Evolutionary conservation across 2,888 invertebrate species (phyloP).

Genomic region (Malthinus flaveolus): DNA sequence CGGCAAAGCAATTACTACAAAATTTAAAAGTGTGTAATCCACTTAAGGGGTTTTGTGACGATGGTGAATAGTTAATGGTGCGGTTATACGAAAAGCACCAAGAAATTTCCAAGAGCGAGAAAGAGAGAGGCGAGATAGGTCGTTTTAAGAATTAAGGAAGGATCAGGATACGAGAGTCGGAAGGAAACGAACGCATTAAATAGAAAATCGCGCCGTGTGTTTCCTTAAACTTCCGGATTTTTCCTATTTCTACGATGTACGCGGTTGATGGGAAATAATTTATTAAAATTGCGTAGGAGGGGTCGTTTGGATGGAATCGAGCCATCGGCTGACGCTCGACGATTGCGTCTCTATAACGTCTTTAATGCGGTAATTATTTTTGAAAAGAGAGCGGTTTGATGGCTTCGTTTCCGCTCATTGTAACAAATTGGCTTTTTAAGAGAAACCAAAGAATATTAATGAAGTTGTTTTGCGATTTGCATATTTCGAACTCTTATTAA

Average conservation of each 20-base stretch:
- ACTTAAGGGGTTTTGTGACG: constrained; percentile 46
- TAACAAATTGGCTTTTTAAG: constrained; percentile 41
- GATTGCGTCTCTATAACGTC: constrained; percentile 23
- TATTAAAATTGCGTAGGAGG: no score
- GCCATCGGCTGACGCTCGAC: not conserved
- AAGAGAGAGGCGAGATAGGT: not conserved
- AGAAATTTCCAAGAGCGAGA: constrained; percentile 11
- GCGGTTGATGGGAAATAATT: no score
- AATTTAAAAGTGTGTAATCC: constrained; percentile 47
- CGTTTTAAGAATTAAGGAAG: constrained; percentile 11
- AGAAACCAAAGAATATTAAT: constrained; percentile 51
- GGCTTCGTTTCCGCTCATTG: constrained; percentile 26
- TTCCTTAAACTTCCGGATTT: constrained; percentile 18
- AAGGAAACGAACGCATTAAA: constrained; percentile 18
- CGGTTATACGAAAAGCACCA: constrained; percentile 10
- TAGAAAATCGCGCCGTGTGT: constrained; percentile 15
- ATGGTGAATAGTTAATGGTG: constrained; percentile 44
- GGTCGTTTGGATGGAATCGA: no score
- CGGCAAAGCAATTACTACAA: constrained; percentile 48
- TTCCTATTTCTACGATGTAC: no score
- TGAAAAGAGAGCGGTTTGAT: constrained; percentile 21
- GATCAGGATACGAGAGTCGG: constrained; percentile 20
- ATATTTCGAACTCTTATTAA: constrained; percentile 45
- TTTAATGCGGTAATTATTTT: constrained; percentile 31
- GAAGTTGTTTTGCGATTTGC: constrained; percentile 53